Percentiles rank a stretch among this genome's conserved stretches.
Evolutionary conservation across 2,888 invertebrate species (phyloP).

Genomic region (Hermaeophaga mercurialis): DNA sequence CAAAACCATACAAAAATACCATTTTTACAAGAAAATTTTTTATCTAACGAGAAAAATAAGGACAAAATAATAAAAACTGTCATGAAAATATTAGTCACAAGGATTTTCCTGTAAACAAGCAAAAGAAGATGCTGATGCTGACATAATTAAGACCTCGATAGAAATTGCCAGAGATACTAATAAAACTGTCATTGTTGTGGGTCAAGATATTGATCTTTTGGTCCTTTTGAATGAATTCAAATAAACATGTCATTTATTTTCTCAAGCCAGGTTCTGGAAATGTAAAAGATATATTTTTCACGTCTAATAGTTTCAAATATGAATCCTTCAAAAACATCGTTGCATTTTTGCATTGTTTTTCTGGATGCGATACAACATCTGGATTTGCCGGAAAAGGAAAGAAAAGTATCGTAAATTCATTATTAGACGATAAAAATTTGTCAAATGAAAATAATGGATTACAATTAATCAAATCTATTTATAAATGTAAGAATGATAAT

Average conservation of each 20-base stretch:
- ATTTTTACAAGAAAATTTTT: slow-evolving; percentile 40
- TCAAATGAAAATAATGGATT: no score
- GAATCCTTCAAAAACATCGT: no score
- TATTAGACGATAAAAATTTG: slow-evolving; percentile 16
- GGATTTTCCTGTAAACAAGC: slow-evolving; percentile 38
- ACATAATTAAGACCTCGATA: slow-evolving; percentile 39
- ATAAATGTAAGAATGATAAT: slow-evolving; percentile 37
- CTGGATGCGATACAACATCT: no score
- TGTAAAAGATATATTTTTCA: no score
- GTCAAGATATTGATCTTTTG: slow-evolving; percentile 42
- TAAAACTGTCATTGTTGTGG: slow-evolving; percentile 41
- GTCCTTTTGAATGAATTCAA: neutral
- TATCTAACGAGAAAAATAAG: slow-evolving; percentile 38
- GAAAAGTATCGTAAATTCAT: neutral
- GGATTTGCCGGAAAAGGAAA: slow-evolving; percentile 1
- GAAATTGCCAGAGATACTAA: slow-evolving; percentile 37
- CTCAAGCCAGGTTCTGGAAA: neutral
- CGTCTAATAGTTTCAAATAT: no score
- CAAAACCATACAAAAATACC: slow-evolving; percentile 37
- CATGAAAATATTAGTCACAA: slow-evolving; percentile 27
- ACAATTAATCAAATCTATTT: slow-evolving; percentile 34
- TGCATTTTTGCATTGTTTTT: no score
- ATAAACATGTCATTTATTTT: slow-evolving; percentile 6
- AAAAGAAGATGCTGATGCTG: slow-evolving; percentile 12
- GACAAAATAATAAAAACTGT: slow-evolving; percentile 39